Evolutionary conservation across 1,140 invertebrate genomes (phyloP).

Genomic region (Akabosia matsudoensis): DNA sequence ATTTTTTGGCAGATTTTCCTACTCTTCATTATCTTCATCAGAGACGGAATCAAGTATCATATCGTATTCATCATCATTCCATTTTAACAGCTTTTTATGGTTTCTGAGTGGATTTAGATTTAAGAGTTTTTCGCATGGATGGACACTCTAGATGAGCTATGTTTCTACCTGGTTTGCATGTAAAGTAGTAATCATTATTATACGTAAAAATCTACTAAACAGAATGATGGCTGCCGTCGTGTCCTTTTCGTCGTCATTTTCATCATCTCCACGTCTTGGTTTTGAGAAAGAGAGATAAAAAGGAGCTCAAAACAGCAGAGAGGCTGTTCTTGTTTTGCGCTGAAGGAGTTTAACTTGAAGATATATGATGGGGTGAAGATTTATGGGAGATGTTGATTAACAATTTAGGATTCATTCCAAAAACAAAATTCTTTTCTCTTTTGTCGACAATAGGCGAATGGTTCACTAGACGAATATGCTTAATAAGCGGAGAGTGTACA

Average conservation of each 20-base stretch:
- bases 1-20: no score
- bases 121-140: no score
- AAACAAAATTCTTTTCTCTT: conserved; percentile 16
- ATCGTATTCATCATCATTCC: background rate
- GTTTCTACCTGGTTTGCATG: conserved; percentile 8
- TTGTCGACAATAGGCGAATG: background rate
- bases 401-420: conserved; percentile 25
- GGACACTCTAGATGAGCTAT: background rate
- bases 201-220: background rate
- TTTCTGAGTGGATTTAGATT: background rate
- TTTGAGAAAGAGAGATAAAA: background rate
- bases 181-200: conserved; percentile 7
- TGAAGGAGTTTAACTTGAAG: conserved; percentile 7
- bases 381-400: conserved; percentile 25
- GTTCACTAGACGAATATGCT: no score
- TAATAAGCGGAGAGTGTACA: no score
- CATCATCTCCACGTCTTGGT: background rate
- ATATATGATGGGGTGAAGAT: conserved; percentile 13
- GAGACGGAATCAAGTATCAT: background rate
- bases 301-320: background rate
- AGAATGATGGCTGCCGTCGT: background rate
- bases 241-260: conserved; percentile 9
- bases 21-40: background rate
- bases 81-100: background rate
- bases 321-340: conserved; percentile 10